A percentile compares a stretch with the other conserved stretches of the same genome.
These are phyloP conservation scores for Monochamus alternatus DNA, from an alignment of 2,888 invertebrate species.

Conservation along the genomic window DNA sequence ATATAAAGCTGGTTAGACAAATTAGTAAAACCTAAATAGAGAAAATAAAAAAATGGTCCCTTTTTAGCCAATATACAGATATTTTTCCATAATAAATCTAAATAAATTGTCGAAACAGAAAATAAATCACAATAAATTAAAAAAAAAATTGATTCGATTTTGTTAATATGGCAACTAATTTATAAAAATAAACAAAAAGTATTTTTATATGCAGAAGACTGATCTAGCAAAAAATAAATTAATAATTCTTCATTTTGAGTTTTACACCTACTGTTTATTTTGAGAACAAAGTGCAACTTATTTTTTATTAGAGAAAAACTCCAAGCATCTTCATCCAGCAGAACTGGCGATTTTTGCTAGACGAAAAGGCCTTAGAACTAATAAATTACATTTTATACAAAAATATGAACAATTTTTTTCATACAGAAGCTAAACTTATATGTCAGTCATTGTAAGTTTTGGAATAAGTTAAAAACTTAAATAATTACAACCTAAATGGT, in stretches of 20 bases:
- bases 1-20: slow-evolving; percentile 58
- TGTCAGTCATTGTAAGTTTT: slow-evolving; percentile 67
- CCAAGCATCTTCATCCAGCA: slow-evolving; percentile 50
- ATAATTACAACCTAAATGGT: slow-evolving; percentile 81
- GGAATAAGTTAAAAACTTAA: slow-evolving; percentile 63
- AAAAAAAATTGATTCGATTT: slow-evolving; percentile 57
- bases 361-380: slow-evolving; percentile 49
- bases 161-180: slow-evolving; percentile 63
- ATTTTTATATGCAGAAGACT: slow-evolving; percentile 35
- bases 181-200: slow-evolving; percentile 51
- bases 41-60: slow-evolving; percentile 67
- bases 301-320: slow-evolving; percentile 34
- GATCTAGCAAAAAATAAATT: slow-evolving; percentile 45
- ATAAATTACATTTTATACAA: slow-evolving; percentile 65
- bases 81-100: slow-evolving; percentile 55
- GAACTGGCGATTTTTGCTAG: slow-evolving; percentile 63
- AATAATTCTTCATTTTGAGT: slow-evolving; percentile 21
- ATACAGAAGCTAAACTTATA: slow-evolving; percentile 61
- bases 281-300: slow-evolving; percentile 26
- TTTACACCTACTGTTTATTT: slow-evolving; percentile 17
- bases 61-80: slow-evolving; percentile 63
- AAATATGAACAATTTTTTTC: slow-evolving; percentile 68
- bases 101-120: slow-evolving; percentile 51
- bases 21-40: slow-evolving; percentile 64
- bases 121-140: slow-evolving; percentile 49